Percentiles rank a stretch among this genome's conserved stretches.
Conservation (phyloP, 2,888 invertebrate species). For the Anoncus sp. region DNA sequence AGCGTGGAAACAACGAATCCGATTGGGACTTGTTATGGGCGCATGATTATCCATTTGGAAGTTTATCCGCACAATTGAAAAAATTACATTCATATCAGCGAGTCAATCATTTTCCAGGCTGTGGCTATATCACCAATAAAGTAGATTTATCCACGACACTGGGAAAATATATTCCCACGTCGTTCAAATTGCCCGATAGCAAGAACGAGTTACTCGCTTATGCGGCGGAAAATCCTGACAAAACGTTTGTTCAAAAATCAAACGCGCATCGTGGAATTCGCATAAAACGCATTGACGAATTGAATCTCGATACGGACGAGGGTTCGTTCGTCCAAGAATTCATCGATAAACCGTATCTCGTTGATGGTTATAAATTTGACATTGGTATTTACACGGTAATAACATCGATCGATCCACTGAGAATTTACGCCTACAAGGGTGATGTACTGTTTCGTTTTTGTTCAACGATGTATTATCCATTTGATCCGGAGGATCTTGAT, state of each 20-base stretch:
- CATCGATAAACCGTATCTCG: conserved; percentile 93
- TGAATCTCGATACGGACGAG: conserved; percentile 88
- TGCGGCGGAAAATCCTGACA: conserved; percentile 87
- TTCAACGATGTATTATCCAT: conserved; percentile 94
- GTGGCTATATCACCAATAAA: conserved; percentile 97
- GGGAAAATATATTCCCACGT: conserved; percentile 92
- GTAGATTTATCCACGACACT: conserved; percentile 92
- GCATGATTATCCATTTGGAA: conserved; percentile 95
- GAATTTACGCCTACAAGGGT: conserved; percentile 94
- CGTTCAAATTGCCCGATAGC: conserved; percentile 93
- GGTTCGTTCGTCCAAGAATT: conserved; percentile 97
- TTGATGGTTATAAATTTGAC: conserved; percentile 98
- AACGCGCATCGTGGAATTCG: conserved; percentile 95
- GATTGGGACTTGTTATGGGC: conserved; percentile 97
- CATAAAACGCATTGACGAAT: conserved; percentile 88
- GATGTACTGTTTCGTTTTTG: conserved; percentile 97
- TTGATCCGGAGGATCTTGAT: conserved; percentile 90
- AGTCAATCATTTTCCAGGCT: conserved; percentile 98
- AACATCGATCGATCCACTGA: conserved; percentile 95
- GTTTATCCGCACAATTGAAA: conserved; percentile 85
- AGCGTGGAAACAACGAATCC: conserved; percentile 84
- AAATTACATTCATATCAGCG: conserved; percentile 89
- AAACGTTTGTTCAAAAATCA: conserved; percentile 95
- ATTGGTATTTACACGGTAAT: conserved; percentile 97
- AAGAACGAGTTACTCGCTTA: conserved; percentile 89